A percentile compares a stretch with the other conserved stretches of the same genome.
phyloP scores from a whole-genome alignment of 2,888 invertebrate genomes.

The Amiota minor region DNA sequence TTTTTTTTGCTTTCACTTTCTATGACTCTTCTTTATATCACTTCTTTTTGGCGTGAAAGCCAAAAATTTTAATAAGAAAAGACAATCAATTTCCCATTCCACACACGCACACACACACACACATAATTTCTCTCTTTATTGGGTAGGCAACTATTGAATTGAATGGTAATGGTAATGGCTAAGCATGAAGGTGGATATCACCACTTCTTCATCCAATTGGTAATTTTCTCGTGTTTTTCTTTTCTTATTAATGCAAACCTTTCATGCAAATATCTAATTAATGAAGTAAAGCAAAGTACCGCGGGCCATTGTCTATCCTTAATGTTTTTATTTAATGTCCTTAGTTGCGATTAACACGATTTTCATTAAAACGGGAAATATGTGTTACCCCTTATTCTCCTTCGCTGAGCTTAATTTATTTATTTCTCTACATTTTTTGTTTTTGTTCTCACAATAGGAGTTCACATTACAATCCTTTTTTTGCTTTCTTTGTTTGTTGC shows the following conservation, averaged over 20 bases:
- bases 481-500: too few relatives aligned
- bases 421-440: not conserved
- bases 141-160: too few relatives aligned
- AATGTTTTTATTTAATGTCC: not conserved
- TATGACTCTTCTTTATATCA: not conserved
- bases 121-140: too few relatives aligned
- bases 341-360: not conserved
- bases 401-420: not conserved
- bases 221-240: too few relatives aligned
- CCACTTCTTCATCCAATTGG: too few relatives aligned
- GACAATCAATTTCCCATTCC: too few relatives aligned
- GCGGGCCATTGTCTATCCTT: not conserved
- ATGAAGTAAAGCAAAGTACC: not conserved
- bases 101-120: too few relatives aligned
- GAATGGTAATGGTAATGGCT: too few relatives aligned
- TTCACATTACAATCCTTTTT: constrained; percentile 9
- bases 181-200: too few relatives aligned
- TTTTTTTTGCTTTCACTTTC: not conserved
- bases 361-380: constrained; percentile 9
- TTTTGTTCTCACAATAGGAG: not conserved
- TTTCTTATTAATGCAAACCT: not conserved
- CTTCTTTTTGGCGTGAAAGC: not conserved
- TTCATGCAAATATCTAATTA: constrained; percentile 6
- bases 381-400: not conserved
- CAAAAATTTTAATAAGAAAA: too few relatives aligned